phyloP scores from a whole-genome alignment of 2,113 vertebrate species.

The Gasterosteus nipponicus region DNA sequence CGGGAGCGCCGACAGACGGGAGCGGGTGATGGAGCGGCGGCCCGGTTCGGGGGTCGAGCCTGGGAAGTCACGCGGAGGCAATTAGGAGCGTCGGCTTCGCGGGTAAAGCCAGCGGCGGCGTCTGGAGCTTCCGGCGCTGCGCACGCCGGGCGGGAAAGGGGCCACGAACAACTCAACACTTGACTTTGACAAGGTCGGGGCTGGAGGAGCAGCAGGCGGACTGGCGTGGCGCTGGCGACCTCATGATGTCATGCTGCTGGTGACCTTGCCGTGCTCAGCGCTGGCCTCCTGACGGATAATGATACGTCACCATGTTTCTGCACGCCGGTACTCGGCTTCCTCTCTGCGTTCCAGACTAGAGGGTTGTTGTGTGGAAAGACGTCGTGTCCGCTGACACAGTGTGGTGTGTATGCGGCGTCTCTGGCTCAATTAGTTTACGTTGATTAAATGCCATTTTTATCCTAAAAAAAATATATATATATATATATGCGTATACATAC shows the following conservation, averaged over 20 bases:
- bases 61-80: slow-evolving; percentile 66
- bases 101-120: slow-evolving; percentile 64
- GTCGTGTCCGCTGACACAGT: no score
- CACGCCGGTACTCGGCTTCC: slow-evolving; percentile 1
- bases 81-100: slow-evolving; percentile 71
- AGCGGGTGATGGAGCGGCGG: slow-evolving; percentile 54
- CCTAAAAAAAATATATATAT: slow-evolving; percentile 29
- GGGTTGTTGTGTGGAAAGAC: slow-evolving; percentile 3
- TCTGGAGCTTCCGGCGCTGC: slow-evolving; percentile 21
- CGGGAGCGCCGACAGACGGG: slow-evolving; percentile 47
- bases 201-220: slow-evolving; percentile 69
- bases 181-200: slow-evolving; percentile 77
- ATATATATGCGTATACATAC: no score
- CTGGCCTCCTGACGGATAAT: slow-evolving; percentile 41
- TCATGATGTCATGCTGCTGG: slow-evolving; percentile 63
- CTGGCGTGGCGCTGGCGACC: slow-evolving; percentile 66
- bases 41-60: slow-evolving; percentile 64
- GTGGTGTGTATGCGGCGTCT: no score
- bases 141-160: slow-evolving; percentile 62
- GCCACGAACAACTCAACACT: slow-evolving; percentile 40
- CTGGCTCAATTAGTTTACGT: slow-evolving; percentile 42
- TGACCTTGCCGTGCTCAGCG: slow-evolving; percentile 65
- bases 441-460: slow-evolving; percentile 60
- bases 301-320: slow-evolving; percentile 43
- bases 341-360: slow-evolving; percentile 19